These are phyloP conservation scores for Tragelaphus imberbis DNA, from an alignment of 2,113 vertebrate genomes.

Conservation along the genomic window DNA sequence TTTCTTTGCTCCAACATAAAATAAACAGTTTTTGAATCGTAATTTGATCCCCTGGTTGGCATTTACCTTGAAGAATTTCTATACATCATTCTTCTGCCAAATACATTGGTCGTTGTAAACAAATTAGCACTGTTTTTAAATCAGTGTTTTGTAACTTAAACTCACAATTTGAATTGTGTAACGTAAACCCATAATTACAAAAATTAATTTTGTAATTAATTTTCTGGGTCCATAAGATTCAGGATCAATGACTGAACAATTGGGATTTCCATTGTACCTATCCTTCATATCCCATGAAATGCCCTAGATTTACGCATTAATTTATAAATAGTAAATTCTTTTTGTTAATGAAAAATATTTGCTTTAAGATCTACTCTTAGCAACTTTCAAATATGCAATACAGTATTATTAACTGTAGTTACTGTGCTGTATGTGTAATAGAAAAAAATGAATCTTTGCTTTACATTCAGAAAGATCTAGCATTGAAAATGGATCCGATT, in stretches of 20 bases:
- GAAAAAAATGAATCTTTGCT: neutral
- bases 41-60: neutral
- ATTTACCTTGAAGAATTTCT: neutral
- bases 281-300: neutral
- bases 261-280: neutral
- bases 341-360: neutral
- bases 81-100: neutral
- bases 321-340: neutral
- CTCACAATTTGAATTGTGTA: neutral
- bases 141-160: neutral
- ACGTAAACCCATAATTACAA: neutral
- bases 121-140: neutral
- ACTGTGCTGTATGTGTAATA: neutral
- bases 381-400: neutral
- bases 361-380: neutral
- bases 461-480: neutral
- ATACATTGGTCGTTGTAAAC: neutral
- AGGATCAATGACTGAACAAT: neutral
- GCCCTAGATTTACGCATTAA: neutral
- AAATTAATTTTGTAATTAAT: neutral
- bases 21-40: neutral
- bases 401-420: neutral
- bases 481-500: neutral
- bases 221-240: neutral
- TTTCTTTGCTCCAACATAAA: neutral